Conservation (phyloP, 2,113 vertebrate species). For the Paracanthobrama guichenoti region DNA sequence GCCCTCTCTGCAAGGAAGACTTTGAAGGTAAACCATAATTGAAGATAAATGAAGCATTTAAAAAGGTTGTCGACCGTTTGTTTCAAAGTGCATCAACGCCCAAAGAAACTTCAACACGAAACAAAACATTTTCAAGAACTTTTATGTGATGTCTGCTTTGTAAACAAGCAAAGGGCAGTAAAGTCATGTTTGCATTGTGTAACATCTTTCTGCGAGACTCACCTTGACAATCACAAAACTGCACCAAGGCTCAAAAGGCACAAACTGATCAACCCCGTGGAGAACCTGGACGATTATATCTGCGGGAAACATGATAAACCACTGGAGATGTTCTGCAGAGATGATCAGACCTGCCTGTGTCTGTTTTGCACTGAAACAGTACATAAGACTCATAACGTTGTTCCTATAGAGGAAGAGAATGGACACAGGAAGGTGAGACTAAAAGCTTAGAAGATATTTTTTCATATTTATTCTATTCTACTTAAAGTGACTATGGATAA, state of each 20-base stretch:
- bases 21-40: slow-evolving; percentile 33
- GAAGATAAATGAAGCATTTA: slow-evolving; percentile 30
- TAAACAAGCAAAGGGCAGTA: slow-evolving; percentile 54
- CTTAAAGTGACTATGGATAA: not conserved
- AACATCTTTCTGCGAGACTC: slow-evolving; percentile 70
- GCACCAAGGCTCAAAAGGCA: slow-evolving; percentile 64
- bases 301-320: slow-evolving; percentile 67
- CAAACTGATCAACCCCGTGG: slow-evolving; percentile 68
- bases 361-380: slow-evolving; percentile 64
- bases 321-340: slow-evolving; percentile 69
- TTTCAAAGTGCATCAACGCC: slow-evolving; percentile 13
- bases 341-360: slow-evolving; percentile 69
- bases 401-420: slow-evolving; percentile 68
- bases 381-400: slow-evolving; percentile 64
- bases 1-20: slow-evolving; percentile 39
- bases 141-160: slow-evolving; percentile 69
- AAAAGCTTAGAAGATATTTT: not conserved
- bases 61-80: slow-evolving; percentile 24
- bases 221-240: slow-evolving; percentile 67
- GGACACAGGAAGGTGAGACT: slow-evolving; percentile 55
- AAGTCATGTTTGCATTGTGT: slow-evolving; percentile 72
- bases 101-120: not conserved
- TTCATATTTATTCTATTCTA: not conserved
- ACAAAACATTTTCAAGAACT: slow-evolving; percentile 36
- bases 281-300: slow-evolving; percentile 66